These are phyloP conservation scores for Danionella cerebrum DNA, from an alignment of 2,113 vertebrate species.

Conservation along the genomic window DNA sequence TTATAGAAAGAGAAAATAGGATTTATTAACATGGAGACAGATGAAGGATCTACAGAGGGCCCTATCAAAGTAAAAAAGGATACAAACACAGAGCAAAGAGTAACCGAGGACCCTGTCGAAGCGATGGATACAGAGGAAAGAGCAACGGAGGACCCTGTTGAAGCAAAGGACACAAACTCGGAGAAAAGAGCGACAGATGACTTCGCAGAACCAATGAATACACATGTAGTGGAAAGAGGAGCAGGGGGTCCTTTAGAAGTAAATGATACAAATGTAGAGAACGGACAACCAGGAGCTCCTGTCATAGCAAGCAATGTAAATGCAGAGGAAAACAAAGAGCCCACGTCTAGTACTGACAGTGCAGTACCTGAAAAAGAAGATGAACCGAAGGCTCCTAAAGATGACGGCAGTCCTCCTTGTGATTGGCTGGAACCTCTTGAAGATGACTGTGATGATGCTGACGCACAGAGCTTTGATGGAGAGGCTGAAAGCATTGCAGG, in stretches of 20 bases:
- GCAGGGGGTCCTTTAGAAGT: too few species aligned
- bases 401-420: slow-evolving; percentile 41
- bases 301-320: neutral
- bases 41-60: slow-evolving; percentile 6
- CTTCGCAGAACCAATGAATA: too few species aligned
- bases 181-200: too few species aligned
- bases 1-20: neutral
- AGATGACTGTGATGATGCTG: slow-evolving; percentile 53
- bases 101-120: neutral
- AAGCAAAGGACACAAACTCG: neutral
- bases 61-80: neutral
- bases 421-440: slow-evolving; percentile 72
- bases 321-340: slow-evolving; percentile 6
- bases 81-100: neutral
- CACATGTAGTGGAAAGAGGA: too few species aligned
- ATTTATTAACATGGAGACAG: slow-evolving; percentile 25
- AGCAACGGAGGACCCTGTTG: neutral
- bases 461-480: slow-evolving; percentile 36
- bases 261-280: neutral
- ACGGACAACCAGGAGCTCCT: too few species aligned
- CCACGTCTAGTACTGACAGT: neutral
- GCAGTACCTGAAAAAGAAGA: neutral
- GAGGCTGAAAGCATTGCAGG: slow-evolving; percentile 60
- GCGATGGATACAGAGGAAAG: too few species aligned
- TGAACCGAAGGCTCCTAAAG: neutral